Conservation (phyloP, 2,888 invertebrate species). For the Drosophila suboccidentalis region DNA sequence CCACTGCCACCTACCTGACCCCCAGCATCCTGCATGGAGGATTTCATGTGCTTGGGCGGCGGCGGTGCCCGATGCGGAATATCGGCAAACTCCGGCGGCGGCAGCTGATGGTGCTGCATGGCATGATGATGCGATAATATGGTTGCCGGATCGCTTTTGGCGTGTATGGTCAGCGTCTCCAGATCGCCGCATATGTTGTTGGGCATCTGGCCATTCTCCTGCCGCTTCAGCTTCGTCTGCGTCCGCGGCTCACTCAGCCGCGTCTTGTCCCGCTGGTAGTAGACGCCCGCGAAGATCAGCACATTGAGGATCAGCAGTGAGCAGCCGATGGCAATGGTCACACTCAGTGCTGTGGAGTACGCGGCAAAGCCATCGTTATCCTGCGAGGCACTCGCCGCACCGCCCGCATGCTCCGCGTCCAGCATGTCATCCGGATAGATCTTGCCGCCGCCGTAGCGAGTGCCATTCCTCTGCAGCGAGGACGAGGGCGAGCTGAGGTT, state of each 20-base stretch:
- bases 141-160: constrained; percentile 90
- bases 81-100: constrained; percentile 94
- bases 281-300: constrained; percentile 96
- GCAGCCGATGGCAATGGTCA: constrained; percentile 97
- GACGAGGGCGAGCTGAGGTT: constrained; percentile 85
- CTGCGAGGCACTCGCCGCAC: constrained; percentile 87
- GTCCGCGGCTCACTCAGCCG: constrained; percentile 88
- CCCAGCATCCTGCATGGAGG: constrained; percentile 85
- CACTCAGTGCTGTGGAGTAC: constrained; percentile 95
- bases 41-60: constrained; percentile 89
- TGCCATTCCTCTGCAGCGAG: constrained; percentile 82
- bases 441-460: constrained; percentile 78
- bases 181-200: constrained; percentile 95
- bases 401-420: constrained; percentile 78
- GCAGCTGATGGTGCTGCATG: constrained; percentile 92
- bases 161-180: constrained; percentile 87
- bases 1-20: constrained; percentile 86
- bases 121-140: constrained; percentile 92
- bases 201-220: constrained; percentile 95
- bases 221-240: constrained; percentile 90
- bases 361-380: constrained; percentile 96
- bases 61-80: constrained; percentile 92
- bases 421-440: constrained; percentile 83
- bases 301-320: constrained; percentile 96
- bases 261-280: constrained; percentile 95